Conservation (phyloP, 2,113 vertebrate species). For the Choloepus hoffmanni region DNA sequence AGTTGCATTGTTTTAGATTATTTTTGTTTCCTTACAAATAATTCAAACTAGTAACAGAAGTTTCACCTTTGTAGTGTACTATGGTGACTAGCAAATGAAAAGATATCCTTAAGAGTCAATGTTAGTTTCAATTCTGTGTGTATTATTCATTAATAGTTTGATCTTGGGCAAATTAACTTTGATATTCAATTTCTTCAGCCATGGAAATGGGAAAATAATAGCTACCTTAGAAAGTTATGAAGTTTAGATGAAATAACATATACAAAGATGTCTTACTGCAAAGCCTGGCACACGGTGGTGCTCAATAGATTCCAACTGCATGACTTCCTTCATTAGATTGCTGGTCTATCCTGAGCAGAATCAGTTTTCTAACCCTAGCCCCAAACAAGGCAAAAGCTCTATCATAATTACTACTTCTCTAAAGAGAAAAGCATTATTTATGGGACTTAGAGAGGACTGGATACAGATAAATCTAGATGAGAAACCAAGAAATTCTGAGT, state of each 20-base stretch:
- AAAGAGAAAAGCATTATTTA: conserved; percentile 28
- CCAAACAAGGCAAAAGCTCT: not conserved
- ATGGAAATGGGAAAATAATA: conserved; percentile 16
- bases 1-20: not conserved
- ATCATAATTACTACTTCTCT: not conserved
- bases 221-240: not conserved
- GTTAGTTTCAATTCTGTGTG: not conserved
- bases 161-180: not conserved
- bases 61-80: not conserved
- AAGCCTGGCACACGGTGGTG: not conserved
- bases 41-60: conserved; percentile 19
- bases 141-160: conserved; percentile 9
- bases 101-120: conserved; percentile 6
- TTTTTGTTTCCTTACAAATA: conserved; percentile 31
- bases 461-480: conserved; percentile 37
- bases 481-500: not conserved
- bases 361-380: not conserved
- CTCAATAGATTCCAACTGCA: not conserved
- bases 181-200: not conserved
- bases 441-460: not conserved
- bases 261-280: conserved; percentile 11
- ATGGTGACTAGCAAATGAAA: not conserved
- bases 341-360: not conserved
- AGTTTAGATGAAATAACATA: conserved; percentile 27
- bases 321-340: not conserved